Evolutionary conservation across 1,140 invertebrate genomes (phyloP), one percentile per base, ranked within the genome.

Genomic region (Acyrthosiphon pisum): DNA sequence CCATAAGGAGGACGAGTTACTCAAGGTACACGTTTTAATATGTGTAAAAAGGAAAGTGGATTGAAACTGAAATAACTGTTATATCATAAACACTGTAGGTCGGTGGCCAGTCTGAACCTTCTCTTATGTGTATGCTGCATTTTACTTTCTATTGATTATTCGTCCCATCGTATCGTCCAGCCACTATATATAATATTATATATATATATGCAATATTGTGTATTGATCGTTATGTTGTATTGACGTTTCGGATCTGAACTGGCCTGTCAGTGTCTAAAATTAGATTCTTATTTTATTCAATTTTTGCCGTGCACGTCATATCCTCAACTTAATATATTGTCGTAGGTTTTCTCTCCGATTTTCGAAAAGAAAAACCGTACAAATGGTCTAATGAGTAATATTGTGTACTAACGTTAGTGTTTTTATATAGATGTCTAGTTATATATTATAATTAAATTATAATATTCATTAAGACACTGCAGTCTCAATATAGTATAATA

Each of bases 61-160:
- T 93, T 93, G 91, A 91, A 91, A 91, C 90, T 91, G 68, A 93
- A 93, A 93, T 93, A 53, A 93, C 68, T 93, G 91, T 93, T 93
- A 93, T 93, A 93, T 93, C 91, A 93, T 84, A 93, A 44, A 56
- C 48, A 92, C 76, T 93, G 76, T 93, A 93, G 91, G 91, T 93
- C 91, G 91, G 91, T 93, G 91, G 91, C 91, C 91, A 93, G 91
- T 84, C 81, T 84, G 91, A 93, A 93, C 91, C 91, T 93, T 93
- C 91, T 93, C 91, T 93, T 93, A 93, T 84, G 48, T 56, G 68
- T 83, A 50, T n/a, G 81, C 84, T 84, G 91, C 68, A 84, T 93
- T 93, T 93, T 93, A 93, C 91, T 93, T 93, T 93, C 91, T 93
- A 93, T 93, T 86, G 91, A 93, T 93, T 93, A 93, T 93, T 93